Evolutionary conservation across 1,140 invertebrate species (phyloP).

Genomic region (Drosophila pseudoananassae): DNA sequence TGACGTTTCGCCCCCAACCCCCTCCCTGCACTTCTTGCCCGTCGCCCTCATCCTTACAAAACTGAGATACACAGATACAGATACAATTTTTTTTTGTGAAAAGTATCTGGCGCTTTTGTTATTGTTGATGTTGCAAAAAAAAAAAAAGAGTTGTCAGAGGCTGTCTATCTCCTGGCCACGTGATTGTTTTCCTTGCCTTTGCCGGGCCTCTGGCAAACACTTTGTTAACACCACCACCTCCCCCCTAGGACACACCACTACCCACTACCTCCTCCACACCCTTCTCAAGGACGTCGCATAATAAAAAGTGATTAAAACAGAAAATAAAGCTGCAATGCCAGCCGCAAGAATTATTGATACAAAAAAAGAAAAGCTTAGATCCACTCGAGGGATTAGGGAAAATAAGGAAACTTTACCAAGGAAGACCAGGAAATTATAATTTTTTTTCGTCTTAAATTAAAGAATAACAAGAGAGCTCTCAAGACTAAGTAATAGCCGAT

Average conservation of each 20-base stretch:
- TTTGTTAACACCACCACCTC: conserved; percentile 38
- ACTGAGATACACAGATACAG: conserved; percentile 18
- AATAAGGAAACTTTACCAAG: neutral
- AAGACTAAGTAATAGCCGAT: too few relatives aligned
- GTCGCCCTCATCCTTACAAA: neutral
- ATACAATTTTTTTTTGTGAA: neutral
- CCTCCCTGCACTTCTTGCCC: neutral
- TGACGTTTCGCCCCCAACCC: conserved; percentile 53
- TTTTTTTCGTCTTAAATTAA: neutral
- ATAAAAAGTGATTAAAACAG: conserved; percentile 75
- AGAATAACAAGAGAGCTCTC: neutral
- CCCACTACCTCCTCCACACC: neutral
- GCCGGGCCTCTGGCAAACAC: conserved; percentile 55
- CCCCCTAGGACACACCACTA: neutral
- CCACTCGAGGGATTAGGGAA: neutral
- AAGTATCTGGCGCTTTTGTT: conserved; percentile 40
- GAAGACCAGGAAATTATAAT: neutral
- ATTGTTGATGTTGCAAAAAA: conserved; percentile 72
- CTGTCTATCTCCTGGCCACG: conserved; percentile 68
- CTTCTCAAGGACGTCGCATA: conserved; percentile 43
- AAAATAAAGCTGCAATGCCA: conserved; percentile 31
- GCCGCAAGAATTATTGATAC: conserved; percentile 33
- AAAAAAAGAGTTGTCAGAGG: conserved; percentile 68
- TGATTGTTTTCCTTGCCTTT: conserved; percentile 70
- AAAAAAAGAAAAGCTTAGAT: neutral